Conservation (phyloP, 2,113 vertebrate species). For the Illadopsis cleaveri region DNA sequence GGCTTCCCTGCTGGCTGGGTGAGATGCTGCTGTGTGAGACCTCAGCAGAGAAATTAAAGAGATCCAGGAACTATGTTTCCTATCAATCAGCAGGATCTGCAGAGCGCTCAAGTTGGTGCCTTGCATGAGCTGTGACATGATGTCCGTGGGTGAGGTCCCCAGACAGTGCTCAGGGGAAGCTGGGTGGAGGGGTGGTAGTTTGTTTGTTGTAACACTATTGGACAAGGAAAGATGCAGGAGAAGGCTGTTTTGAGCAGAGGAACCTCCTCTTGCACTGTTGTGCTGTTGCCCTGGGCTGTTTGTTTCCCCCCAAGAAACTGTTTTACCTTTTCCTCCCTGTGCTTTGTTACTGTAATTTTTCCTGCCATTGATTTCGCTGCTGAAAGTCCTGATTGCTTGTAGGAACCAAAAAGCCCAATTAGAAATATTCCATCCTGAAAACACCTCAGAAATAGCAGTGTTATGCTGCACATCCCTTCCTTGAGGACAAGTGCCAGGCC, state of each 20-base stretch:
- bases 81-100: background rate
- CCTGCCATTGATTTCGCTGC: background rate
- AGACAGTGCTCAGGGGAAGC: background rate
- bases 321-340: background rate
- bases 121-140: background rate
- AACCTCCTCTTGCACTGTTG: background rate
- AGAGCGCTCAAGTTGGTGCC: background rate
- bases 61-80: background rate
- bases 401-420: background rate
- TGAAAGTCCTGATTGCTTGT: background rate
- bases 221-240: background rate
- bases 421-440: background rate
- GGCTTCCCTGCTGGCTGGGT: background rate
- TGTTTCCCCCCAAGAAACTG: background rate
- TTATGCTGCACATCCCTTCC: background rate
- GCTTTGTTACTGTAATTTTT: background rate
- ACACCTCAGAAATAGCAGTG: background rate
- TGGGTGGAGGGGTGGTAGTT: rapidly evolving
- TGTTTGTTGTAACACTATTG: background rate
- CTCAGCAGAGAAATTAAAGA: background rate
- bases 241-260: background rate
- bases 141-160: rapidly evolving
- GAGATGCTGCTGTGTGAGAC: rapidly evolving
- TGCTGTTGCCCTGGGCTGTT: background rate
- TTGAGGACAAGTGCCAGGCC: background rate